Percentiles rank a stretch among this genome's conserved stretches.
Evolutionary conservation across 37 sponge, comb jelly and placozoan species (phyloP).

Genomic region (Aphrocallistes beatrix): DNA sequence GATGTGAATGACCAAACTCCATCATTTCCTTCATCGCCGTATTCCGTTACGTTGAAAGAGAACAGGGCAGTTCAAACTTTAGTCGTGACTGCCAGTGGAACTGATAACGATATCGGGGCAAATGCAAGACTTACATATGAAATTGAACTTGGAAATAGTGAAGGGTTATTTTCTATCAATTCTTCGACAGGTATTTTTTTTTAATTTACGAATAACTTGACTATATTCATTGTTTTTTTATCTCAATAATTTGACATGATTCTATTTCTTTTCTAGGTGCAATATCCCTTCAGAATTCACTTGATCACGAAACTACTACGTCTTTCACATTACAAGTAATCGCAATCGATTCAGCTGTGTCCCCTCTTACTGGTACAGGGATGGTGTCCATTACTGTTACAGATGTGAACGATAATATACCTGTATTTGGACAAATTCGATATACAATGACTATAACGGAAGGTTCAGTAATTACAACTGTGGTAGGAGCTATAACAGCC

Average conservation of each 20-base stretch:
- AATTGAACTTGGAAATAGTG: not conserved
- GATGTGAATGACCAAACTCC: not conserved
- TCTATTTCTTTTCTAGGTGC: not conserved
- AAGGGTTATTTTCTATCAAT: not conserved
- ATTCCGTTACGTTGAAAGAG: not conserved
- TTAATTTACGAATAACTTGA: no score
- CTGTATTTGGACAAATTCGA: not conserved
- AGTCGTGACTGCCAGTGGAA: not conserved
- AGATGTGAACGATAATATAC: not conserved
- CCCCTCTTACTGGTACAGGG: not conserved
- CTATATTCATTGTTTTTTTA: no score
- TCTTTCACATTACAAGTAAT: not conserved
- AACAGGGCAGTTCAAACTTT: not conserved
- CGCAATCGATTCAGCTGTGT: not conserved
- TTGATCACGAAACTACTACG: not conserved
- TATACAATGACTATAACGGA: not conserved
- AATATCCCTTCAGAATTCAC: not conserved
- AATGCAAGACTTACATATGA: not conserved
- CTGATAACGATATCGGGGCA: conserved; percentile 6
- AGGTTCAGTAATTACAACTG: not conserved
- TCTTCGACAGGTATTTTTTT: not conserved
- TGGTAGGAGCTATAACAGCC: not conserved
- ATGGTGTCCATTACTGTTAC: not conserved
- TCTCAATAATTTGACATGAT: no score
- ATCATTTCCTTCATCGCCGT: not conserved